Evolutionary conservation across 92 coral and sea anemone genomes (phyloP), one percentile per base, ranked within the genome.

Genomic region (Zoanthus sociatus): DNA sequence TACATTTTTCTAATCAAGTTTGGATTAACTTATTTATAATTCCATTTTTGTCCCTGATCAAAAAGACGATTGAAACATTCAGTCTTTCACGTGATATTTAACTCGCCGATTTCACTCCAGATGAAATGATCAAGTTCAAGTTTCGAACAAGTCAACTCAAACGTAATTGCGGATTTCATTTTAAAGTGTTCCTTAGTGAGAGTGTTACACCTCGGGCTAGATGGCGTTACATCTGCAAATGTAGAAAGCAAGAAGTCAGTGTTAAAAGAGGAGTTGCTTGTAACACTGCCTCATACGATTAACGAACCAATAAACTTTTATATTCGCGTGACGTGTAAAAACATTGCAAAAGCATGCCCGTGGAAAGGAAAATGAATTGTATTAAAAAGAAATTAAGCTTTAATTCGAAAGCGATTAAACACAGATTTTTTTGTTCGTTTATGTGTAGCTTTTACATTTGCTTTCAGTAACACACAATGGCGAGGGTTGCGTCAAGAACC

Each of bases 201-300:
- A 45, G 75, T 21, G 85, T 81, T 74, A 81, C 85, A 47, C 75
- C 61, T 15, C 70, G 85, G 48, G n/a, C 68, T 60, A 78, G 84
- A 71, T 81, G 85, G 85, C 85, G 85, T 81, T 81, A 81, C 76
- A 81, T 81, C 85, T 81, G 85, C 85, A 81, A 81, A 81, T 81
- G 85, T 64, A 81, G 67, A 64, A 81, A 68, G 85, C 85, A 63
- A 81, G 85, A 81, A 81, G 85, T 81, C 85, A 81, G 85, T 81
- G 85, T 81, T 81, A 81, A 81, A 81, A 81, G 85, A 51, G 45
- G 12, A 1, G 7, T 81, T 13, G 66, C 85, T 81, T 81, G 63
- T 66, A 81, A 81, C 85, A 81, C 85, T 81, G 85, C 75, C 60
- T 81, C 85, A 66, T 63, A 75, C 85, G 26, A 66, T 31, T 81